A percentile compares a stretch with the other conserved stretches of the same genome.
Evolutionary conservation across 2,888 invertebrate species (phyloP).

Genomic region (Amphiduros pacificus): DNA sequence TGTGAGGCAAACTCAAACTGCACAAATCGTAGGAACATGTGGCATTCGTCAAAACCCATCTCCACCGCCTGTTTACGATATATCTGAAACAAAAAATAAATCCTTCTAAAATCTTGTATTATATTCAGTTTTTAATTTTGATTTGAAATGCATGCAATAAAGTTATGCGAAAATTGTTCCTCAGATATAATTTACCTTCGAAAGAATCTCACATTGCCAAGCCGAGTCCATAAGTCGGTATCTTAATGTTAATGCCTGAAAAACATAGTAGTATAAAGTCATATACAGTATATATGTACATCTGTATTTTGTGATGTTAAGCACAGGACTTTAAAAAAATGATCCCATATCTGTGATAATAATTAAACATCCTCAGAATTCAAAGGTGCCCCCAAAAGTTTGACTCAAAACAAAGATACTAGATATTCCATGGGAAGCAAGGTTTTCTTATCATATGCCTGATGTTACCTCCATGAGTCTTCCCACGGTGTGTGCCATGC

Average conservation of each 20-base stretch:
- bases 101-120: no score
- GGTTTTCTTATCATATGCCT: no score
- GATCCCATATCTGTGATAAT: no score
- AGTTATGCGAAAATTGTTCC: no score
- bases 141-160: no score
- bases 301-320: no score
- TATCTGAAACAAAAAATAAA: constrained; percentile 51
- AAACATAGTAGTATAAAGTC: background rate
- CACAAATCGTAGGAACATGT: constrained; percentile 54
- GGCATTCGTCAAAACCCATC: constrained; percentile 56
- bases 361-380: no score
- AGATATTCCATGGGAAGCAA: no score
- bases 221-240: constrained; percentile 53
- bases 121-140: no score
- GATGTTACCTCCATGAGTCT: constrained; percentile 50
- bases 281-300: background rate
- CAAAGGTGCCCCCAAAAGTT: no score
- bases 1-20: constrained; percentile 58
- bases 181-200: constrained; percentile 54
- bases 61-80: constrained; percentile 51
- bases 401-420: no score
- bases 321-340: no score
- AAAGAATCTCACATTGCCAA: constrained; percentile 53
- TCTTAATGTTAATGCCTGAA: constrained; percentile 4
- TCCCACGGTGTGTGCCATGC: constrained; percentile 39